Conservation (phyloP, 2,888 invertebrate genomes). For the Erynnis tages region DNA sequence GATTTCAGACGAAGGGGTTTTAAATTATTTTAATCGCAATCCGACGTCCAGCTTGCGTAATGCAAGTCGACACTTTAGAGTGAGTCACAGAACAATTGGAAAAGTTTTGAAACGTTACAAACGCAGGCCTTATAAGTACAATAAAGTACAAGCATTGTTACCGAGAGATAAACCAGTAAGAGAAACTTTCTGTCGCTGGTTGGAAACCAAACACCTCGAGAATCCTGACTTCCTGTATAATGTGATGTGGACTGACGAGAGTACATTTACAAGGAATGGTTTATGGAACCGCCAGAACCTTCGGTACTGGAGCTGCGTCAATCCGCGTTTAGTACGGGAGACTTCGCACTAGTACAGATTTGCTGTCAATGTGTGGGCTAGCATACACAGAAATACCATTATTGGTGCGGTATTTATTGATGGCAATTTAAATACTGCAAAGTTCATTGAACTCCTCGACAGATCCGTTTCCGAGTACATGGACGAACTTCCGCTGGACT, state of each 20-base stretch:
- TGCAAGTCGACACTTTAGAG: no score
- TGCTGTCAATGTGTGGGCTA: slow-evolving; percentile 20
- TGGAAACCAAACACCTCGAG: not conserved
- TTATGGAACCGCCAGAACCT: not conserved
- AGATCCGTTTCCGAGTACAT: slow-evolving; percentile 5
- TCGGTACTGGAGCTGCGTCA: no score
- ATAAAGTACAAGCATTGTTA: slow-evolving; percentile 25
- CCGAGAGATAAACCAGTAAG: slow-evolving; percentile 15
- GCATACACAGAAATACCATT: slow-evolving; percentile 14
- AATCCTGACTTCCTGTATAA: slow-evolving; percentile 15
- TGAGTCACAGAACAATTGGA: no score
- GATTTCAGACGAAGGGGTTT: no score
- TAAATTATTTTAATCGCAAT: no score
- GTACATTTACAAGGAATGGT: slow-evolving; percentile 28
- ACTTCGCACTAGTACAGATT: slow-evolving; percentile 16
- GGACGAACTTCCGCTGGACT: not conserved
- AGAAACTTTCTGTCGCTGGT: slow-evolving; percentile 12
- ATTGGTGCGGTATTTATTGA: slow-evolving; percentile 14
- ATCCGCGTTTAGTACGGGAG: no score
- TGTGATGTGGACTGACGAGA: slow-evolving; percentile 29
- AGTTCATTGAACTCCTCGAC: not conserved
- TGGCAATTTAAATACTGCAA: not conserved
- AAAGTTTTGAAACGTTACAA: not conserved
- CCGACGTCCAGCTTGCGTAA: no score
- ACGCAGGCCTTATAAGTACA: slow-evolving; percentile 10